These are phyloP conservation scores for Tautogolabrus adspersus DNA, from an alignment of 2,113 vertebrate species.

Conservation along the genomic window DNA sequence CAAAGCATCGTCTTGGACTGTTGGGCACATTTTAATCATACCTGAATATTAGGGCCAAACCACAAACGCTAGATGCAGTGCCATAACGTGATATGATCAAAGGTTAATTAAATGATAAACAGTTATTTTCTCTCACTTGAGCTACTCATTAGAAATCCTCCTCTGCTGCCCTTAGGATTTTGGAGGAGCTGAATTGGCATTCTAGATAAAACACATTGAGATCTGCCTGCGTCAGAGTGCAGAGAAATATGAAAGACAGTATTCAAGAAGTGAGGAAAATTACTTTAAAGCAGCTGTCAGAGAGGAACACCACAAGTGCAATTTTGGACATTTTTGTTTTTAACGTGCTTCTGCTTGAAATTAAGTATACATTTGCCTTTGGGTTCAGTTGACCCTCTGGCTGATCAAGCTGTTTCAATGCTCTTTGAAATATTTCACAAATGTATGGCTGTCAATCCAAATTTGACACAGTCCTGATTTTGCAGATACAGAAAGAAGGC, in stretches of 20 bases:
- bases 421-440: not conserved
- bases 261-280: not conserved
- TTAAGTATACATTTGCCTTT: not conserved
- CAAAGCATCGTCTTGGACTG: not conserved
- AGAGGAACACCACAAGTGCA: not conserved
- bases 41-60: not conserved
- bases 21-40: conserved; percentile 18
- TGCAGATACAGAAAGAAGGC: not conserved
- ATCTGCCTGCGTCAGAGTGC: conserved; percentile 24
- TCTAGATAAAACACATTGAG: conserved; percentile 45
- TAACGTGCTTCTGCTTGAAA: conserved; percentile 34
- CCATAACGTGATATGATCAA: not conserved
- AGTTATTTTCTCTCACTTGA: not conserved
- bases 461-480: not conserved
- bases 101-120: conserved; percentile 15
- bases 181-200: conserved; percentile 23
- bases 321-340: not conserved
- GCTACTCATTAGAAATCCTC: conserved; percentile 41
- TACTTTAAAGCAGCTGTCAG: conserved; percentile 27
- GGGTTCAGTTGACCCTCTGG: not conserved
- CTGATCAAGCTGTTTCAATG: not conserved
- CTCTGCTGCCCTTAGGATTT: conserved; percentile 28
- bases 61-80: not conserved
- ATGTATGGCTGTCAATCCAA: conserved; percentile 17
- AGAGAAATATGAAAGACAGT: not conserved